Conservation (phyloP, 2,113 vertebrate species). For the Saccopteryx bilineata region DNA sequence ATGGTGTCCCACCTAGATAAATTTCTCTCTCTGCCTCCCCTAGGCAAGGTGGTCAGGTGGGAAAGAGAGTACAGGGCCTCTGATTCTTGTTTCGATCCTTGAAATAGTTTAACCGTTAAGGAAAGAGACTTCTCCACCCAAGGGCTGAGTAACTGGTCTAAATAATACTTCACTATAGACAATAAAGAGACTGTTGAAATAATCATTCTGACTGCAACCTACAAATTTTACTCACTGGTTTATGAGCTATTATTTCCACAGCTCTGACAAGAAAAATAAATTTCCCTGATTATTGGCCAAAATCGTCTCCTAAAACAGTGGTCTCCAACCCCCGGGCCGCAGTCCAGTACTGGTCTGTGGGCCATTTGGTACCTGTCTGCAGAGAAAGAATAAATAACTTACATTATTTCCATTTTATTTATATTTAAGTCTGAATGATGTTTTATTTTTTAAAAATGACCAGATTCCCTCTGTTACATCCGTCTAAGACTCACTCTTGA, state of each 20-base stretch:
- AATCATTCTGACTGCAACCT: background rate
- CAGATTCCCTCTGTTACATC: too few relatives aligned
- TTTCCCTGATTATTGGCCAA: slow-evolving; percentile 14
- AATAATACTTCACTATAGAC: background rate
- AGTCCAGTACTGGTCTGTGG: too few relatives aligned
- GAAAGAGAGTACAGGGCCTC: background rate
- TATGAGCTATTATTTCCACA: background rate
- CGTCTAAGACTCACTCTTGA: too few relatives aligned
- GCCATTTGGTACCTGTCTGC: too few relatives aligned
- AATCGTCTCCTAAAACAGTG: background rate
- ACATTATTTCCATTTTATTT: too few relatives aligned
- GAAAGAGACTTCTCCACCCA: background rate
- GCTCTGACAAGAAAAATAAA: background rate
- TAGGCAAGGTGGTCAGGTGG: background rate
- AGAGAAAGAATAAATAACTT: too few relatives aligned
- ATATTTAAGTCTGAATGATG: too few relatives aligned
- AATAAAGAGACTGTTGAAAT: slow-evolving; percentile 24
- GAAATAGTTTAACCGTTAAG: background rate
- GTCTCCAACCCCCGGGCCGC: too few relatives aligned
- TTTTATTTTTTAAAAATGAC: too few relatives aligned
- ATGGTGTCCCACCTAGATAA: background rate
- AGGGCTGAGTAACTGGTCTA: background rate
- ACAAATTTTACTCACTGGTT: background rate
- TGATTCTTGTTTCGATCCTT: background rate
- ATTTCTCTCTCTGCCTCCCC: background rate